phyloP scores from a whole-genome alignment of 2,113 vertebrate genomes.

The Strix aluco region DNA sequence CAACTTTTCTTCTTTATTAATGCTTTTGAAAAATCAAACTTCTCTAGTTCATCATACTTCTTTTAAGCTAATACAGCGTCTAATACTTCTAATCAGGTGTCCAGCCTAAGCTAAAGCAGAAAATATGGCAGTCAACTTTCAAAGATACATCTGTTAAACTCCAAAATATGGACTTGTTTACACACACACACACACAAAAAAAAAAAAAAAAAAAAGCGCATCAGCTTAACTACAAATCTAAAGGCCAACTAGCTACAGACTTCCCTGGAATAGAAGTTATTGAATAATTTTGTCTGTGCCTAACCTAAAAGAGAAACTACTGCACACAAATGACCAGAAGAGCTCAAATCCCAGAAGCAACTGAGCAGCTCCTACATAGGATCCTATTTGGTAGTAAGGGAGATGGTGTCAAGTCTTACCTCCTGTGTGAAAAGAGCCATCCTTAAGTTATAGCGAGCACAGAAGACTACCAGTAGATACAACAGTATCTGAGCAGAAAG shows the following conservation, averaged over 20 bases:
- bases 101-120: background rate
- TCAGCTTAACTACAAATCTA: background rate
- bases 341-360: background rate
- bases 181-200: too few relatives aligned
- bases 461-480: background rate
- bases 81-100: background rate
- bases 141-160: background rate
- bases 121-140: background rate
- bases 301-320: background rate
- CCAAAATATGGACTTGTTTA: background rate
- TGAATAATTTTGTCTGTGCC: background rate
- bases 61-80: background rate
- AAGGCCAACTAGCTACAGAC: background rate
- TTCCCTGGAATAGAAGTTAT: background rate
- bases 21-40: background rate
- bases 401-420: background rate
- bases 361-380: background rate
- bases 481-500: background rate
- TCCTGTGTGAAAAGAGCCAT: background rate
- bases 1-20: background rate
- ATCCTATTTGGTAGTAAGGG: background rate
- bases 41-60: background rate
- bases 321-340: background rate
- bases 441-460: background rate
- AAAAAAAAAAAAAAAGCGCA: background rate